A percentile compares a stretch with the other conserved stretches of the same genome.
Evolutionary conservation across 2,113 vertebrate genomes (phyloP).

Genomic region (Hippocampus comes): DNA sequence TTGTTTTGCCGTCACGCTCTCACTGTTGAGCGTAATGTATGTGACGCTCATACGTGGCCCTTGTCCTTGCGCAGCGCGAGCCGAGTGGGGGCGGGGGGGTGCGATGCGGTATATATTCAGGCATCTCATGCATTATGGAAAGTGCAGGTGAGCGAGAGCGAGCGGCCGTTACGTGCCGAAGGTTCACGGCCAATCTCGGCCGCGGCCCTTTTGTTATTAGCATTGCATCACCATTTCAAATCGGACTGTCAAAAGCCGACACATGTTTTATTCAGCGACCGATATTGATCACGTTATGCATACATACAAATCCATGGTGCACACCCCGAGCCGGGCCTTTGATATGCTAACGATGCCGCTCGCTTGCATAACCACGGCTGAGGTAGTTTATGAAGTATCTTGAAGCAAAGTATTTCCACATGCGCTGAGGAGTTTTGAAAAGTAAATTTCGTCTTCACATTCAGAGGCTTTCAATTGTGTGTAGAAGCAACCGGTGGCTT

Average conservation of each 20-base stretch:
- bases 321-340: constrained; percentile 40
- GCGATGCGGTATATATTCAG: constrained; percentile 60
- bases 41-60: not conserved
- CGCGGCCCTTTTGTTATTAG: constrained; percentile 56
- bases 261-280: constrained; percentile 67
- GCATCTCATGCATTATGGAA: constrained; percentile 70
- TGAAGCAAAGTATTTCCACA: constrained; percentile 23
- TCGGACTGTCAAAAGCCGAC: constrained; percentile 55
- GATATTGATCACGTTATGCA: constrained; percentile 71
- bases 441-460: too few species aligned
- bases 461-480: too few species aligned
- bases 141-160: constrained; percentile 60
- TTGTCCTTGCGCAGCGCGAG: constrained; percentile 11
- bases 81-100: constrained; percentile 8
- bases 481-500: too few species aligned
- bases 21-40: constrained; percentile 6
- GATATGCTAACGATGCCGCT: constrained; percentile 37
- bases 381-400: not conserved
- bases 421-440: not conserved
- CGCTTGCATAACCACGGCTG: constrained; percentile 40
- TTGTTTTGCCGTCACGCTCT: constrained; percentile 16
- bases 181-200: constrained; percentile 64
- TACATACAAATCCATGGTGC: constrained; percentile 57
- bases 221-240: constrained; percentile 72
- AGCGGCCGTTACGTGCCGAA: constrained; percentile 60